Percentiles rank a stretch among this genome's conserved stretches.
Conservation (phyloP, 2,113 vertebrate genomes). For the Dicaeum eximium region DNA sequence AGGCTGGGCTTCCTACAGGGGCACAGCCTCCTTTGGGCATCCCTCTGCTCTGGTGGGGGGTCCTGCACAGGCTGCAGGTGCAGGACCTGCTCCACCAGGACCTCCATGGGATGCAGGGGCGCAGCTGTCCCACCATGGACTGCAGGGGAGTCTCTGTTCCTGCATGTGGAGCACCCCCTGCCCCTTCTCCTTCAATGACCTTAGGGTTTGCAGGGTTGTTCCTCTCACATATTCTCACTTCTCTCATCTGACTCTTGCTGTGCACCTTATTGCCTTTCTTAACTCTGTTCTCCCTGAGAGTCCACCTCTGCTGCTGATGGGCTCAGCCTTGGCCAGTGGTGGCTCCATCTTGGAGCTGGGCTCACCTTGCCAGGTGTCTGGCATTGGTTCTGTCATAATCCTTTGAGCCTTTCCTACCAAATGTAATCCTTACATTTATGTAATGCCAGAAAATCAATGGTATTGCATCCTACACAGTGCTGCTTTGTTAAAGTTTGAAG, state of each 20-base stretch:
- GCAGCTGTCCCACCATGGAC: fast-evolving
- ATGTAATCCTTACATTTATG: neutral
- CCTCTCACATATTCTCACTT: neutral
- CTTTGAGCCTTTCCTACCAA: neutral
- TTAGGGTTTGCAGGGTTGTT: neutral
- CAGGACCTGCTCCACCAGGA: neutral
- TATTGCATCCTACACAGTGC: neutral
- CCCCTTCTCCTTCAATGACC: neutral
- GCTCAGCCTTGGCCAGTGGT: neutral
- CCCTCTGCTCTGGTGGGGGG: neutral
- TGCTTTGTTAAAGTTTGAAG: neutral
- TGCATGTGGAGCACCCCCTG: fast-evolving
- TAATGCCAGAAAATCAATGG: neutral
- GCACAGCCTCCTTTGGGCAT: neutral
- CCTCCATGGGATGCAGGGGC: neutral
- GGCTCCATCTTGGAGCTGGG: neutral
- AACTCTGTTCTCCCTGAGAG: neutral
- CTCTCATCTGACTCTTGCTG: neutral
- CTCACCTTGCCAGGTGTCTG: neutral
- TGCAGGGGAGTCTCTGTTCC: neutral
- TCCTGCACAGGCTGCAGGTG: neutral
- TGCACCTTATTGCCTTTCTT: neutral
- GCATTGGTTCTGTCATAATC: neutral
- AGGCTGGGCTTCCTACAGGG: neutral
- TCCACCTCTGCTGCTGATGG: neutral